Evolutionary conservation across 1,140 invertebrate species (phyloP).

Genomic region (Leptestheria dahalacensis): DNA sequence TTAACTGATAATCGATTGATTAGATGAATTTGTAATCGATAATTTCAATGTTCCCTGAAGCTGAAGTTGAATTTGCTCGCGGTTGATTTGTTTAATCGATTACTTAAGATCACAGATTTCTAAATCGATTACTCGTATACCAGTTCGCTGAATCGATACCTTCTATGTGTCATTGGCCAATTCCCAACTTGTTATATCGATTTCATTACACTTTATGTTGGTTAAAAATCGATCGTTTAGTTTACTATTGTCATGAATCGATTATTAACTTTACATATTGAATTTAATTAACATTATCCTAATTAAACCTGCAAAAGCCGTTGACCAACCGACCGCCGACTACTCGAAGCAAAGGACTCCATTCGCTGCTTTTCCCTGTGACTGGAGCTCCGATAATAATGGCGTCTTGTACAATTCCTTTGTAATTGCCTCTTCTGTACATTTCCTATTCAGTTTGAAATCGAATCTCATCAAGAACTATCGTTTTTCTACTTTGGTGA

Average conservation of each 20-base stretch:
- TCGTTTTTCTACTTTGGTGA: background rate
- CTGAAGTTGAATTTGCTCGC: too few species aligned
- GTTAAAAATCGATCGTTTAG: too few species aligned
- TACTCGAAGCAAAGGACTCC: slow-evolving; percentile 38
- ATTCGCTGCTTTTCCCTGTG: slow-evolving; percentile 34
- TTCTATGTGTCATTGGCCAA: too few species aligned
- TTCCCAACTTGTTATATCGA: too few species aligned
- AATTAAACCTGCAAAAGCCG: slow-evolving; percentile 41
- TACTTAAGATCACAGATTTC: too few species aligned
- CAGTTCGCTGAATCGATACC: too few species aligned
- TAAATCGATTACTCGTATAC: too few species aligned
- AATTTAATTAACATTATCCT: background rate
- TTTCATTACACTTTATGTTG: too few species aligned
- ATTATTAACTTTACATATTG: background rate
- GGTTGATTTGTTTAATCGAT: too few species aligned
- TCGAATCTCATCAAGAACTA: slow-evolving; percentile 13
- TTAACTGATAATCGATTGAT: too few species aligned
- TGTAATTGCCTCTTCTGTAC: slow-evolving; percentile 33
- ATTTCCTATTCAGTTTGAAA: slow-evolving; percentile 39
- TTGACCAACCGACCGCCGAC: slow-evolving; percentile 49
- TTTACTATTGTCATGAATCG: background rate
- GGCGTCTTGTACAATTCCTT: slow-evolving; percentile 54
- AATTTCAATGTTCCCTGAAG: too few species aligned
- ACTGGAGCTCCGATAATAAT: slow-evolving; percentile 52
- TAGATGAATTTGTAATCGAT: too few species aligned